Percentiles rank a stretch among this genome's conserved stretches.
phyloP scores from a whole-genome alignment of 2,113 vertebrate species.

The Oreochromis spilurus region DNA sequence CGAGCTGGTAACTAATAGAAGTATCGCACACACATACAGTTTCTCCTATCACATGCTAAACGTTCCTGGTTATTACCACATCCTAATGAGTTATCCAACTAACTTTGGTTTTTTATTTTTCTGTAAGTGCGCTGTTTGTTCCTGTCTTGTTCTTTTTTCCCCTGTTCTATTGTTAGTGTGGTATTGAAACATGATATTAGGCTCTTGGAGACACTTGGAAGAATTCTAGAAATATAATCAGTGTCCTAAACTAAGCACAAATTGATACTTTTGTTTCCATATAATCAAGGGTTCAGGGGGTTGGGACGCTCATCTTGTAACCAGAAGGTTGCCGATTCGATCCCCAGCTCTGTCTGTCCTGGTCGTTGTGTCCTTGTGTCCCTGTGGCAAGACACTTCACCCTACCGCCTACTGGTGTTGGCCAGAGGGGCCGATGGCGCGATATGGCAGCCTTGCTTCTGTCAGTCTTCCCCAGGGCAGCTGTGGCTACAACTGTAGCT shows the following conservation, averaged over 20 bases:
- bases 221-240: not conserved
- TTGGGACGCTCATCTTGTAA: no score
- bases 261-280: not conserved
- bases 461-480: no score
- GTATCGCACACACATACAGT: not conserved
- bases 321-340: no score
- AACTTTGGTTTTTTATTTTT: not conserved
- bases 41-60: not conserved
- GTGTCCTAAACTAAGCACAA: not conserved
- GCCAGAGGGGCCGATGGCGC: no score
- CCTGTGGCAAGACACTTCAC: no score
- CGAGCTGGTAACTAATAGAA: not conserved
- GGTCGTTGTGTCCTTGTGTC: no score
- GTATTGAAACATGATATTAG: not conserved
- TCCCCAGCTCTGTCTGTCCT: no score
- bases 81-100: not conserved
- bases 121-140: not conserved
- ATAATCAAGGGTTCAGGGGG: not conserved
- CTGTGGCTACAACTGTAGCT: no score
- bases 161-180: not conserved
- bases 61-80: not conserved
- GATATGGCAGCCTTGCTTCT: no score
- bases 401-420: no score
- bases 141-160: accelerated
- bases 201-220: not conserved